Evolutionary conservation across 2,113 vertebrate species (phyloP).

Genomic region (Nothoprocta perdicaria): DNA sequence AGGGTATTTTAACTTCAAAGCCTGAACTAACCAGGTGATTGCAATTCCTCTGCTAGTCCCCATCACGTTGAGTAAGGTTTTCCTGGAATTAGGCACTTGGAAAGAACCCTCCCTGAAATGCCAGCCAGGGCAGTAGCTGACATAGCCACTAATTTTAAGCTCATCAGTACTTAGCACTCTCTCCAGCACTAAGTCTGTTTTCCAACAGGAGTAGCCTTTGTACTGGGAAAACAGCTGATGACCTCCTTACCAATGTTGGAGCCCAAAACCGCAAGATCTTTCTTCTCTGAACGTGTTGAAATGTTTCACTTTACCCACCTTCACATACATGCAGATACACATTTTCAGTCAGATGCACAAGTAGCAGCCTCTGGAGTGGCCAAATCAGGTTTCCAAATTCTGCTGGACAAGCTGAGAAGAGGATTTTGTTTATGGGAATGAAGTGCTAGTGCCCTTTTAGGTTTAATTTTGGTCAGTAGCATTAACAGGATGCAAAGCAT

Average conservation of each 20-base stretch:
- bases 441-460: not conserved
- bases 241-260: not conserved
- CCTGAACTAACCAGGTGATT: not conserved
- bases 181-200: not conserved
- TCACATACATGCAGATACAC: not conserved
- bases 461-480: not conserved
- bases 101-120: not conserved
- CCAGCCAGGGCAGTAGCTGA: not conserved
- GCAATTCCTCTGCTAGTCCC: not conserved
- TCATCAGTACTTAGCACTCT: not conserved
- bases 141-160: not conserved
- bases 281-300: not conserved
- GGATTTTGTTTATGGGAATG: not conserved
- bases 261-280: accelerated
- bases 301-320: not conserved
- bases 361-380: not conserved
- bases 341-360: not conserved
- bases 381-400: not conserved
- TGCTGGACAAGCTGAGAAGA: not conserved
- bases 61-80: not conserved
- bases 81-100: not conserved
- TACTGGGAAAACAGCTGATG: not conserved
- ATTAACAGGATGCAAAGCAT: accelerated
- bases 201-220: accelerated
- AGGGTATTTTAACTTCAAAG: not conserved